Percentiles rank a stretch among this genome's conserved stretches.
These are phyloP conservation scores for Diadophis punctatus DNA, from an alignment of 2,113 vertebrate genomes.

Conservation along the genomic window DNA sequence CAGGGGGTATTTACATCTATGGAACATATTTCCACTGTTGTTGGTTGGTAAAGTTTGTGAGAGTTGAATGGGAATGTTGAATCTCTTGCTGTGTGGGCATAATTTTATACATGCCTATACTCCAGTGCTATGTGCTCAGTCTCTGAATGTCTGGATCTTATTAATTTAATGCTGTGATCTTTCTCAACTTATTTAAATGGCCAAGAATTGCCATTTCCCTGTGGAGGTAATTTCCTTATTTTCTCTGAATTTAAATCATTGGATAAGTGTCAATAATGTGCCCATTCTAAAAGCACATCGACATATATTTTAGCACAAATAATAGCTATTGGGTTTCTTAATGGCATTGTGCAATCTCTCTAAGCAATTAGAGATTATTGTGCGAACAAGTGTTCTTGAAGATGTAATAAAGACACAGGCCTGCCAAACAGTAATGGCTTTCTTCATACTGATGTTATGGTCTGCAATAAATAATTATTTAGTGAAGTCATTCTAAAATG, in stretches of 20 bases:
- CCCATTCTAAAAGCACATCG: neutral
- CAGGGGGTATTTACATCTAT: neutral
- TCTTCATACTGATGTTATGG: slow-evolving; percentile 2
- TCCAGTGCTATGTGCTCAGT: neutral
- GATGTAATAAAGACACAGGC: slow-evolving; percentile 6
- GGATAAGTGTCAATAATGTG: neutral
- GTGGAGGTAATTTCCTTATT: neutral
- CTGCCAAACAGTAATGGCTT: slow-evolving; percentile 2
- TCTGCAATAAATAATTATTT: slow-evolving; percentile 15
- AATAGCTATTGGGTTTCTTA: slow-evolving; percentile 28
- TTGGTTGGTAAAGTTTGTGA: neutral
- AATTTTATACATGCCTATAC: neutral
- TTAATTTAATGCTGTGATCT: neutral
- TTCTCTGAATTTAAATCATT: neutral
- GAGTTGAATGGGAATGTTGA: neutral
- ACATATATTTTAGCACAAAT: neutral
- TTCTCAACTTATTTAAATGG: neutral
- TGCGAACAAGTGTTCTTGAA: slow-evolving; percentile 5
- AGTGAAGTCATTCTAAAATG: neutral
- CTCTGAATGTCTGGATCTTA: neutral
- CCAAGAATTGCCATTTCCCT: neutral
- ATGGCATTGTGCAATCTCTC: neutral
- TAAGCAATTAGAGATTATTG: slow-evolving; percentile 1
- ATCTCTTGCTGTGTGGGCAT: neutral
- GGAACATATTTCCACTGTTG: neutral